phyloP scores from a whole-genome alignment of 1,140 invertebrate species.

The Chionoecetes opilio region DNA sequence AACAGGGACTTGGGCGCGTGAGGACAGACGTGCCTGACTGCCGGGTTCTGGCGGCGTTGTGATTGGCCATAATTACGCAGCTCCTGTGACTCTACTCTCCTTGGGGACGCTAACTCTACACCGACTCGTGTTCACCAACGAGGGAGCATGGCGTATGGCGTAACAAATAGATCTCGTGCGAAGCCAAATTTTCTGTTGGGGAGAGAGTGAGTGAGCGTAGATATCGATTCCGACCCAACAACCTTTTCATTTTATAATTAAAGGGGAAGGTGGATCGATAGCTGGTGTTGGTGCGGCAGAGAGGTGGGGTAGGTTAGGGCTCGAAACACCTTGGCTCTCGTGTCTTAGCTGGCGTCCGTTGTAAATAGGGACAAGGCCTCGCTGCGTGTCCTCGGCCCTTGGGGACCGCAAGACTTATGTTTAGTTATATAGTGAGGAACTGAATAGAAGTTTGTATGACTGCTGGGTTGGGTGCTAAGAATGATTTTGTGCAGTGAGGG shows the following conservation, averaged over 20 bases:
- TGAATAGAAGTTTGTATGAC: constrained; percentile 13
- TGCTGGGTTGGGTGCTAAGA: not conserved
- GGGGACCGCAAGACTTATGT: not conserved
- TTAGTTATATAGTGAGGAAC: not conserved
- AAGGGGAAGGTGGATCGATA: constrained; percentile 16
- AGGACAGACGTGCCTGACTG: constrained; percentile 51
- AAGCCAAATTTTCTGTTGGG: not conserved
- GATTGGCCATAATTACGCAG: not conserved
- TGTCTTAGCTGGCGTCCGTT: not conserved
- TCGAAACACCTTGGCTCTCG: not conserved
- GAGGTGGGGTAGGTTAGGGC: not conserved
- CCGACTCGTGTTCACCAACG: not conserved
- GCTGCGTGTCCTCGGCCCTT: not conserved
- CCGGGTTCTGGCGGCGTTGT: not conserved
- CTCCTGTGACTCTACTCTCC: constrained; percentile 27
- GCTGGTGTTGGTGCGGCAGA: not conserved
- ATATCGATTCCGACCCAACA: not conserved
- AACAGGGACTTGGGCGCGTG: constrained; percentile 51
- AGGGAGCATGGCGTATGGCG: not conserved
- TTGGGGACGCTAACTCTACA: not conserved
- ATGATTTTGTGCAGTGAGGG: not conserved
- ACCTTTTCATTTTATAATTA: constrained; percentile 32
- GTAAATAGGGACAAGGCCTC: not conserved
- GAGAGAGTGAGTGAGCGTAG: not conserved
- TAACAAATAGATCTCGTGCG: not conserved